Evolutionary conservation across 2,113 vertebrate genomes (phyloP), one percentile per base, ranked within the genome.

Genomic region (Gallinago paraguaiae): DNA sequence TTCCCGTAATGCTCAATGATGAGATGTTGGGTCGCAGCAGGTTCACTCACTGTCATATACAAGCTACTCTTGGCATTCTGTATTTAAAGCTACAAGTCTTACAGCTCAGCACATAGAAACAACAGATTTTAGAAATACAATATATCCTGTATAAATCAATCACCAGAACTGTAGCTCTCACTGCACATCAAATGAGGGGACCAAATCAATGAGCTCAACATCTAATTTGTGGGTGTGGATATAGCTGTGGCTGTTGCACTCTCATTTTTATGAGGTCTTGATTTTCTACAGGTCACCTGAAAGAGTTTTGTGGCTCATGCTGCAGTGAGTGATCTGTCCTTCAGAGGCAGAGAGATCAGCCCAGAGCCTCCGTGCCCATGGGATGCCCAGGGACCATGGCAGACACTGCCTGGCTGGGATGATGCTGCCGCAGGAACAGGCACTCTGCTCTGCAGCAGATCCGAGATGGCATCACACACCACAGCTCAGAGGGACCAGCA

Each of bases 301-400:
- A 15, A 20, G 13, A 3, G 27, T 61, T n/a, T 5, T 39, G 39
- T 33, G n/a, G 50, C 86, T 79, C 16, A 2, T 2, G 19, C 37
- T 39, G 46, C 74, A 71, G 1, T 3, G 10, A 63, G 10, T 11
- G 30, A 13, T 35, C 71, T 6, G n/a, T 16, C 19, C 67, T 23
- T 33, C 27, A 11, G 61, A 2, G 18, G 19, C 60, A 51, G 60
- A 27, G 16, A 70, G 15, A 46, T 24, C 78, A 75, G 2, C 43
- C 17, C 8, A 1, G 37, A 37, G 33, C 5, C 9, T 3, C 33
- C 3, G 0, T 25, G 30, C 71, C 54, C 1, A 1, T 2, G 41
- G 63, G 63, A 53, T 54, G 71, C 63, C 25, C n/a, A 6, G 45
- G 7, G 61, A 10, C 39, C 3, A 0, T 9, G 27, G 30, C 25